phyloP scores from a whole-genome alignment of 2,113 vertebrate species.

The Steatornis caripensis region DNA sequence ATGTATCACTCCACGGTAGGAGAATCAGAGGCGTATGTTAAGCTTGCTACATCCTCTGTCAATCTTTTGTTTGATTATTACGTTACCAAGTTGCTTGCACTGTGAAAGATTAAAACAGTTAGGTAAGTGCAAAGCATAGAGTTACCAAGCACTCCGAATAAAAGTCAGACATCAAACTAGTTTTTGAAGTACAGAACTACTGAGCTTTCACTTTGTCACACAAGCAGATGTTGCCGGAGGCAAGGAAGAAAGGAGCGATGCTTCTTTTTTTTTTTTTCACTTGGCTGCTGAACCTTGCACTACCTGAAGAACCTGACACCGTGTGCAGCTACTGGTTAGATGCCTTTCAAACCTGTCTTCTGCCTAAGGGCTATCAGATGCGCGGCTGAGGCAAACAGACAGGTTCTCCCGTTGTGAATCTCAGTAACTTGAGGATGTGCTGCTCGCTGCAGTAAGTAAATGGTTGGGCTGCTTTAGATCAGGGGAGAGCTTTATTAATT shows the following conservation, averaged over 20 bases:
- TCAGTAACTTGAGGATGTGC: neutral
- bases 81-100: slow-evolving; percentile 28
- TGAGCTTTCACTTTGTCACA: slow-evolving; percentile 31
- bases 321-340: neutral
- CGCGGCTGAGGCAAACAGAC: neutral
- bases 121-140: slow-evolving; percentile 10
- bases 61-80: slow-evolving; percentile 55
- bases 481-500: neutral
- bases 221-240: neutral
- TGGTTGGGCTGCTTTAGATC: neutral
- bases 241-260: neutral
- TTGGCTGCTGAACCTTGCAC: neutral
- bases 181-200: slow-evolving; percentile 34
- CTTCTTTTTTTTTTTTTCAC: neutral
- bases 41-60: slow-evolving; percentile 16
- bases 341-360: neutral
- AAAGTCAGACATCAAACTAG: slow-evolving; percentile 51
- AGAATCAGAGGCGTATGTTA: neutral
- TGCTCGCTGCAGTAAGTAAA: neutral
- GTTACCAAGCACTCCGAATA: neutral
- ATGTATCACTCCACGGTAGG: neutral
- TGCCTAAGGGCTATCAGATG: slow-evolving; percentile 12
- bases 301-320: neutral
- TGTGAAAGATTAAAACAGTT: slow-evolving; percentile 54
- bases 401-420: neutral